Percentiles rank a stretch among this genome's conserved stretches.
These are phyloP conservation scores for Dasysyrphus tricinctus DNA, from an alignment of 2,888 invertebrate genomes.

Conservation along the genomic window DNA sequence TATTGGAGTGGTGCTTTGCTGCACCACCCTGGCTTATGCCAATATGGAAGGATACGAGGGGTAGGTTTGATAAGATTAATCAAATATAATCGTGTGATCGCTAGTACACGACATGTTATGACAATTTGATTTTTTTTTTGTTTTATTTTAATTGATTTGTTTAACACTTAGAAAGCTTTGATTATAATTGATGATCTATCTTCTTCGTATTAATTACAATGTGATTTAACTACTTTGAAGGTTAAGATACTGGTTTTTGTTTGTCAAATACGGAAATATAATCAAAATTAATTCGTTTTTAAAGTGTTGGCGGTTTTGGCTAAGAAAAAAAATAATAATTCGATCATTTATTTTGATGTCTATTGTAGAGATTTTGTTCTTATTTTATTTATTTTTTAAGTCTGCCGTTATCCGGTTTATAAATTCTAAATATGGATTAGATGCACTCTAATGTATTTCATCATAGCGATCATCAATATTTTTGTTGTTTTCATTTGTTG, in stretches of 20 bases:
- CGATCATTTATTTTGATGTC: neutral
- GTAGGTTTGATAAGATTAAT: constrained; percentile 53
- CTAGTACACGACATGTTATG: constrained; percentile 14
- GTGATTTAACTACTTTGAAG: constrained; percentile 26
- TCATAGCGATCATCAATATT: neutral
- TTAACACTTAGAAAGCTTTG: neutral
- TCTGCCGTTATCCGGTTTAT: neutral
- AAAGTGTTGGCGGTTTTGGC: neutral
- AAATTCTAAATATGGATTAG: neutral
- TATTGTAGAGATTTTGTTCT: no score
- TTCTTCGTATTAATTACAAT: constrained; percentile 6
- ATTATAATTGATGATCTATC: neutral
- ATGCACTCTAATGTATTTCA: neutral
- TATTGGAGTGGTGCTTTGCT: constrained; percentile 61
- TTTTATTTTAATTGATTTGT: neutral
- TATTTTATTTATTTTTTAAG: neutral
- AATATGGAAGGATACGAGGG: constrained; percentile 72
- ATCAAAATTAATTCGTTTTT: neutral
- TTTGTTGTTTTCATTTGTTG: neutral
- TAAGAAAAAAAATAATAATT: neutral
- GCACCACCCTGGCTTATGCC: constrained; percentile 49
- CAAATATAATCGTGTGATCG: constrained; percentile 6
- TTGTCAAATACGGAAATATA: constrained; percentile 27
- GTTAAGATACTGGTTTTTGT: constrained; percentile 26
- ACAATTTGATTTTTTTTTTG: neutral